phyloP scores from a whole-genome alignment of 2,113 vertebrate species.

The Prionailurus bengalensis region DNA sequence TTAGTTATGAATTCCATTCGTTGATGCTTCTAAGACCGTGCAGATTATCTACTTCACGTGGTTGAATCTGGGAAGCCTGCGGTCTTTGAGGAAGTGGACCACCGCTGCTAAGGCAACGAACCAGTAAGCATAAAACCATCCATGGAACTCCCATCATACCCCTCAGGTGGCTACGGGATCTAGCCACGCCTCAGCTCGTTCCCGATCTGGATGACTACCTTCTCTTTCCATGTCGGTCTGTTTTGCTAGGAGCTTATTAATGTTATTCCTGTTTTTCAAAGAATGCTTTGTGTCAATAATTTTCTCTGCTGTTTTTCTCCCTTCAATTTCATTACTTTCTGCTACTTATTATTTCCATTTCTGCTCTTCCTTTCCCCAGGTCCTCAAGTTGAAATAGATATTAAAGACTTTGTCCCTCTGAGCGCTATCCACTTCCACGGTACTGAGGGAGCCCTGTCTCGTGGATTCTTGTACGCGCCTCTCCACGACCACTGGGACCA shows the following conservation, averaged over 20 bases:
- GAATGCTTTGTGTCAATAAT: not conserved
- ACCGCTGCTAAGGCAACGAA: fast-evolving
- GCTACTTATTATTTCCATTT: not conserved
- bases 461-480: not conserved
- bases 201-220: not conserved
- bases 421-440: not conserved
- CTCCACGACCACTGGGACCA: not conserved
- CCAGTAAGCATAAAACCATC: too few species aligned
- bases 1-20: not conserved
- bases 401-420: not conserved
- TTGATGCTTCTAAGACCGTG: not conserved
- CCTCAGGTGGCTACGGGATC: not conserved
- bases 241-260: not conserved
- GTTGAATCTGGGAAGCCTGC: not conserved
- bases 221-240: not conserved
- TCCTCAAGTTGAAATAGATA: not conserved
- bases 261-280: not conserved
- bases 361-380: not conserved
- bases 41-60: too few species aligned
- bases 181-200: not conserved
- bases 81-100: not conserved
- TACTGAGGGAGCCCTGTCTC: not conserved
- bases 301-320: not conserved
- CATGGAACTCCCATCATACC: not conserved
- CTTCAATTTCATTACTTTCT: not conserved